phyloP scores from a whole-genome alignment of 2,113 vertebrate genomes.

The Marmota flaviventris region DNA sequence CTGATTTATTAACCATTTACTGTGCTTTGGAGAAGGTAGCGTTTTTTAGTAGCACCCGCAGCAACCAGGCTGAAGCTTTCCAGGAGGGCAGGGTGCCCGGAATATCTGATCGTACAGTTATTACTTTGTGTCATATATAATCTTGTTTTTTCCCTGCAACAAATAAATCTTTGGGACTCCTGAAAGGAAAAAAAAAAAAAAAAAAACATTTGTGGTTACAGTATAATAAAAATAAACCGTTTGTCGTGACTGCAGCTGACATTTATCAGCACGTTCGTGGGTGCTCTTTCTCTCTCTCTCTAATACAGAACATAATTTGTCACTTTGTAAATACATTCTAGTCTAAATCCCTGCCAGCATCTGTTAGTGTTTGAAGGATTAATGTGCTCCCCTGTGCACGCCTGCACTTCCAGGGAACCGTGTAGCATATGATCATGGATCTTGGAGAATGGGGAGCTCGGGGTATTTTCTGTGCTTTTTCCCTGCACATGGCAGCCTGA shows the following conservation, averaged over 20 bases:
- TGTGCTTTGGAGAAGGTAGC: conserved; percentile 81
- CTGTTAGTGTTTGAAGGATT: conserved; percentile 93
- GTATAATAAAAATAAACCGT: conserved; percentile 97
- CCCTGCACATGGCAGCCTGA: conserved; percentile 64
- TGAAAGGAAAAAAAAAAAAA: conserved; percentile 73
- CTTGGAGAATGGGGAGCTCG: conserved; percentile 79
- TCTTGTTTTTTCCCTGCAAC: conserved; percentile 89
- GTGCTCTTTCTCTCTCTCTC: conserved; percentile 90
- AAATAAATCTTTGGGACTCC: conserved; percentile 91
- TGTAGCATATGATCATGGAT: conserved; percentile 83
- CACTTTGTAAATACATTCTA: conserved; percentile 94
- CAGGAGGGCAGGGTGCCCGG: conserved; percentile 87
- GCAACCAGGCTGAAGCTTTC: conserved; percentile 75
- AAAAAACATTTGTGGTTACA: conserved; percentile 90
- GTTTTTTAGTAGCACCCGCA: conserved; percentile 81
- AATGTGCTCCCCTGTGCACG: conserved; percentile 87
- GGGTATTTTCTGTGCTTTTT: conserved; percentile 68
- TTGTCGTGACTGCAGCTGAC: conserved; percentile 93
- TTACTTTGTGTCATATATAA: conserved; percentile 92
- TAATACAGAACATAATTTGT: conserved; percentile 94
- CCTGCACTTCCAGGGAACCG: conserved; percentile 86
- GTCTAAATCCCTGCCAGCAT: conserved; percentile 93
- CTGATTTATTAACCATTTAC: conserved; percentile 88
- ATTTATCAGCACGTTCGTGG: conserved; percentile 96
- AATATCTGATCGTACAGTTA: conserved; percentile 89